Conservation (phyloP, 2,113 vertebrate genomes). For the Dipodomys spectabilis region DNA sequence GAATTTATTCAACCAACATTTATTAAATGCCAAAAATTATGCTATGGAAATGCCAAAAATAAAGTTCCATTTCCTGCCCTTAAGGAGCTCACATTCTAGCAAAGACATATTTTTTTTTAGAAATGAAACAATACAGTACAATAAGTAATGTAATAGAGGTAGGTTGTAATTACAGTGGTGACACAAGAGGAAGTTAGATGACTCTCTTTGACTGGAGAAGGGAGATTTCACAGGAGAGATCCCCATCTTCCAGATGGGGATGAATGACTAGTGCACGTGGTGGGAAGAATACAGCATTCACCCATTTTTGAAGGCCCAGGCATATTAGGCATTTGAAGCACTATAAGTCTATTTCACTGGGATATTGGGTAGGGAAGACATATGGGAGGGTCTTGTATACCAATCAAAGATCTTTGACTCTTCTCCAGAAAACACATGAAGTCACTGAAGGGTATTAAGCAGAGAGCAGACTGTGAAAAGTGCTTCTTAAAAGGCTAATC, state of each 20-base stretch:
- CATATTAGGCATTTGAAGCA: not conserved
- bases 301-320: not conserved
- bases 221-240: not conserved
- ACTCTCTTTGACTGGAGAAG: not conserved
- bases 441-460: not conserved
- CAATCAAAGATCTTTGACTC: not conserved
- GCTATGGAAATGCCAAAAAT: slow-evolving; percentile 54
- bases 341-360: not conserved
- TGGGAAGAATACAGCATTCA: not conserved
- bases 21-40: slow-evolving; percentile 70
- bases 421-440: not conserved
- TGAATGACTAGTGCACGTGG: not conserved
- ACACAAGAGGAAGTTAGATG: slow-evolving; percentile 26
- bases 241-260: not conserved
- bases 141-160: slow-evolving; percentile 73
- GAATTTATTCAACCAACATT: slow-evolving; percentile 68
- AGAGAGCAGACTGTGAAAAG: not conserved
- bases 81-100: slow-evolving; percentile 80
- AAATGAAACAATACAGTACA: slow-evolving; percentile 74
- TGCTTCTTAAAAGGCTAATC: not conserved
- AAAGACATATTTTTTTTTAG: slow-evolving; percentile 64
- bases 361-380: not conserved
- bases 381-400: not conserved
- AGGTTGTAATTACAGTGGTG: slow-evolving; percentile 77
- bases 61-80: slow-evolving; percentile 74